phyloP scores from a whole-genome alignment of 2,113 vertebrate genomes.

The Spea multiplicata region DNA sequence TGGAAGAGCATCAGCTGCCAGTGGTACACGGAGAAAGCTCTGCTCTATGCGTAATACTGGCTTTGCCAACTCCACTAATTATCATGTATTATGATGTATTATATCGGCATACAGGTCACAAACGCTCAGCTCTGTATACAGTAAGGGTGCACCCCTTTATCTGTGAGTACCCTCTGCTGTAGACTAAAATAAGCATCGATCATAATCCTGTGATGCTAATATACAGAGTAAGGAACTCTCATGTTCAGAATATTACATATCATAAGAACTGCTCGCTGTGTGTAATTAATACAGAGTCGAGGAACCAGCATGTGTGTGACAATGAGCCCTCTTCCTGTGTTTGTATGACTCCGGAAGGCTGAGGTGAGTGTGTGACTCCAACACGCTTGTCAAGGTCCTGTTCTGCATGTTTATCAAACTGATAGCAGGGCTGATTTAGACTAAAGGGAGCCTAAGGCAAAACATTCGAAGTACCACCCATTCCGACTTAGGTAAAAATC shows the following conservation, averaged over 20 bases:
- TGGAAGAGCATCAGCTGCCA: too few species aligned
- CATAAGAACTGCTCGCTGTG: not conserved
- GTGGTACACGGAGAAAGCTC: too few species aligned
- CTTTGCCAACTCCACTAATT: too few species aligned
- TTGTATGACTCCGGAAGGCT: not conserved
- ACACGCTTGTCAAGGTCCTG: not conserved
- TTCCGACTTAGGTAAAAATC: not conserved
- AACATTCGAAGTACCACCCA: not conserved
- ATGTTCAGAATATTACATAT: not conserved
- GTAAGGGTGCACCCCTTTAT: too few species aligned
- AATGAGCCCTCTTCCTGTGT: constrained; percentile 1
- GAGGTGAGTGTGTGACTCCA: not conserved
- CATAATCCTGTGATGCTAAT: not conserved
- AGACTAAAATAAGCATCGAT: not conserved
- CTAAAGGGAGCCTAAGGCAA: not conserved
- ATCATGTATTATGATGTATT: too few species aligned
- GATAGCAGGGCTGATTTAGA: not conserved
- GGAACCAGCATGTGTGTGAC: not conserved
- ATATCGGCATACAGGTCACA: too few species aligned
- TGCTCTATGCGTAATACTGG: too few species aligned
- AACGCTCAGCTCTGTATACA: too few species aligned
- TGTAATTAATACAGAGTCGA: not conserved
- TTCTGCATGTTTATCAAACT: not conserved
- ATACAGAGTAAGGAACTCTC: not conserved
- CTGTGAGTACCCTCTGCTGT: not conserved